Base-by-base conservation (phyloP, 2,888 invertebrate genomes). In the Chouioia cunea region DNA sequence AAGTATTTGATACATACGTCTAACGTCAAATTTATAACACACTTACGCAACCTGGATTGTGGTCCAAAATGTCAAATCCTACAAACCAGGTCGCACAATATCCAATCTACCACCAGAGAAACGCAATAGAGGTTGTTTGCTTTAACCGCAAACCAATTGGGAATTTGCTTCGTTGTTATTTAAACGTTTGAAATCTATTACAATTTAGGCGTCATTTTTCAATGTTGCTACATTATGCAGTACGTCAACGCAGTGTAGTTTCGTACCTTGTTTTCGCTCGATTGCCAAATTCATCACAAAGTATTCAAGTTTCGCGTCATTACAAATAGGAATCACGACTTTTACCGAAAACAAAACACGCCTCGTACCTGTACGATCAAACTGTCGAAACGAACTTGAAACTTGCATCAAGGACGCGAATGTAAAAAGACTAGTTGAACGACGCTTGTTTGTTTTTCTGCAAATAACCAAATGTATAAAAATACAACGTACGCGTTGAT, bases 61-160 rank as follows among this genome's bases (percentile, higher is more conserved):
- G 67, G 36, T 27, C 14, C 10, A 22, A 23, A 27, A 36, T 52
- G 16, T 8, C n/a, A 65, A 56, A 60, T 68, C 12, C 65, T 27
- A 44, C 56, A 59, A 62, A 44, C 56, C 52, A 57, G 23, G 27
- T 65, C 43, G 36, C 12, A 59, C 1, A 64, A n/a, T n/a, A 2
- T 50, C 27, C 50, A 60, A 20, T 73, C 73, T 70, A 70, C 67
- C 14, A 65, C 66, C 44, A 70, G 67, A 69, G 62, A 67, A 70
- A 65, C 53, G 73, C 70, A 56, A 20, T n/a, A 65, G 73, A 70
- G 70, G 73, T 48, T 23, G 54, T 4, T n/a, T 62, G 70, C 73
- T 73, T 73, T 57, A 70, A 73, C 73, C 50, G 64, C 70, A 56
- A 68, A 70, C 62, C 70, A 67, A 73, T 73, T 73, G 73, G 73